A percentile compares a stretch with the other conserved stretches of the same genome.
phyloP scores from a whole-genome alignment of 2,113 vertebrate genomes.

The Ailuropoda melanoleuca region DNA sequence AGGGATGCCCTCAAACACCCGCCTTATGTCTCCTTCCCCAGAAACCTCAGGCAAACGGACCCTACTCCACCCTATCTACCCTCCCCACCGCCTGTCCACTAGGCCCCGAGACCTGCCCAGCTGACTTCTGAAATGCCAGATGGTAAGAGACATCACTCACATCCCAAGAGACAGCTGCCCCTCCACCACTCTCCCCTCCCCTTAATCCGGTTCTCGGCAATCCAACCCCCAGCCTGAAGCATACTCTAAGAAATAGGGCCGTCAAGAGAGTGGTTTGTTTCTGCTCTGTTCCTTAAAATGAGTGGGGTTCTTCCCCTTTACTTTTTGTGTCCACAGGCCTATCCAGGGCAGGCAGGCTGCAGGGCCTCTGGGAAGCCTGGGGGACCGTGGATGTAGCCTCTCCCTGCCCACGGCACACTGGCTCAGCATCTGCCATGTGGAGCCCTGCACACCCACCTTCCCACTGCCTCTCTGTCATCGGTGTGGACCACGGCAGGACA shows the following conservation, averaged over 20 bases:
- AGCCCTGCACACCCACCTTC: too few relatives aligned
- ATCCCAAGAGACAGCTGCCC: not conserved
- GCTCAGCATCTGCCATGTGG: not conserved
- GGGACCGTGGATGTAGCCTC: not conserved
- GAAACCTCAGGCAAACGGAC: not conserved
- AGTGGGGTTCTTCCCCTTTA: not conserved
- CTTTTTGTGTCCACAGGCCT: not conserved
- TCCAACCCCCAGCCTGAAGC: not conserved
- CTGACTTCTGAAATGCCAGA: not conserved
- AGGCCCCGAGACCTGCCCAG: not conserved
- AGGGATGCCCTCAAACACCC: not conserved
- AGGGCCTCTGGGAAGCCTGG: not conserved
- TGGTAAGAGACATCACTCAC: too few relatives aligned
- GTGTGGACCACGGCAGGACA: rapidly evolving
- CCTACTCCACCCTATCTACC: not conserved
- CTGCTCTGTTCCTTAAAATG: not conserved
- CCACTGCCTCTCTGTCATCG: not conserved
- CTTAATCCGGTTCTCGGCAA: not conserved
- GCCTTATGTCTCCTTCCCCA: not conserved
- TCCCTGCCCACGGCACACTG: not conserved
- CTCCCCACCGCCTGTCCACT: not conserved
- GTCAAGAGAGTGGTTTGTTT: not conserved
- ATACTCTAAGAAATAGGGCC: too few relatives aligned
- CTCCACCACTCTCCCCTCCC: not conserved
- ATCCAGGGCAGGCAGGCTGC: not conserved